Evolutionary conservation across 2,797 vertebrate species (phyloP).

Genomic region (Coregonus ussuriensis): DNA sequence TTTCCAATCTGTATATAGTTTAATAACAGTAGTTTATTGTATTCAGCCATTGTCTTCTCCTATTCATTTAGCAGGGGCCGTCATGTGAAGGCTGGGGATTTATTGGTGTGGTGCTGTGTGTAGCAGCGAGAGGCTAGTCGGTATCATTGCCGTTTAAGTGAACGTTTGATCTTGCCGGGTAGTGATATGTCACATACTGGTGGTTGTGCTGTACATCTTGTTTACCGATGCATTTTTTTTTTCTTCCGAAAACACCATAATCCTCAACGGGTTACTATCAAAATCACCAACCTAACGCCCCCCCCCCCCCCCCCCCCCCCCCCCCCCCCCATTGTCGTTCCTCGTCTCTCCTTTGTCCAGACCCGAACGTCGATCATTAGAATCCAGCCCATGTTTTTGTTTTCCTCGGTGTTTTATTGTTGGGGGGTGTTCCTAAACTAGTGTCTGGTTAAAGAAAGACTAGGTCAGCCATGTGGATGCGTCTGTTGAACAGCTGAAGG

Average conservation of each 20-base stretch:
- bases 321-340: constrained; percentile 51
- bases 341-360: constrained; percentile 55
- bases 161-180: constrained; percentile 65
- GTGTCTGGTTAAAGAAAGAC: constrained; percentile 84
- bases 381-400: constrained; percentile 90
- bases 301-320: constrained; percentile 57
- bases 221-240: constrained; percentile 65
- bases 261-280: constrained; percentile 70
- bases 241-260: constrained; percentile 60
- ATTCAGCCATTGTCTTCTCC: not conserved
- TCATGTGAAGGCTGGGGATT: constrained; percentile 6
- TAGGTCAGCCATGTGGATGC: constrained; percentile 91
- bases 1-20: not conserved
- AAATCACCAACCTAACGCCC: constrained; percentile 60
- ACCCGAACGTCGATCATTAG: constrained; percentile 57
- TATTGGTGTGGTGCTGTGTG: constrained; percentile 21
- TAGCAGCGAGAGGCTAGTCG: constrained; percentile 54
- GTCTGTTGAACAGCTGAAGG: constrained; percentile 85
- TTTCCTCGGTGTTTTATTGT: constrained; percentile 55
- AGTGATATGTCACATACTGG: constrained; percentile 53
- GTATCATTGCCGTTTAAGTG: constrained; percentile 50
- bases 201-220: constrained; percentile 62
- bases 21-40: not conserved
- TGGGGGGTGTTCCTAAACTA: constrained; percentile 77
- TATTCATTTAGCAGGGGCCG: constrained; percentile 21